Evolutionary conservation across 2,797 vertebrate species (phyloP), one percentile per base, ranked within the genome.

Genomic region (Poecilia picta): DNA sequence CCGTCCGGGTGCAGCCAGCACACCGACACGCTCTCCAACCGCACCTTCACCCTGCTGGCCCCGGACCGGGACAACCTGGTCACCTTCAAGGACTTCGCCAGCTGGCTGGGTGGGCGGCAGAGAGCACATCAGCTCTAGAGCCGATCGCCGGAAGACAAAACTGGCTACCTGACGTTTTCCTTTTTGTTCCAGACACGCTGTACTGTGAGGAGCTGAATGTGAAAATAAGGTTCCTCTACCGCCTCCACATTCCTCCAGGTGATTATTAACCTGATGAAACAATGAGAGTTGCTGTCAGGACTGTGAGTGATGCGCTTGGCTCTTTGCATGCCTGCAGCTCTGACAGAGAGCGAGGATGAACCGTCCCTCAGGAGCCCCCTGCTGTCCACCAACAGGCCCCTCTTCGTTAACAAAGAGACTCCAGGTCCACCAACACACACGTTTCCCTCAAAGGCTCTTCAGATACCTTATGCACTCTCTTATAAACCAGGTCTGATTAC

Each of bases 141-240:
- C 10, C 12, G 7, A 18, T 53, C 4, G 10, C 1, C n/a, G 25
- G 18, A 28, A 41, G 68, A 43, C 0, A 5, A 13, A 73, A 15
- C 25, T 11, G 10, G 25, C 2, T 43, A 28, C 23, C 5, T 25
- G 55, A 18, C 45, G 1, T 25, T 59, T 53, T 15, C 23, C 16
- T 39, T 41, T 41, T 33, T 3, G 0, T 0, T 45, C 55, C 68
- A 99, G 98, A 99, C 87, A 92, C 95, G 36, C 95, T 99, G 92
- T 99, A 98, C 91, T 96, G 97, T 64, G 98, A 96, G 84, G 98
- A 99, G 87, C 96, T 99, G 95, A 99, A 97, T 79, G 97, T 98
- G 93, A 99, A 98, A 86, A 97, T 99, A 47, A 90, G 97, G 80
- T 91, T 99, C 74, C 89, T 99, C 0, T 99, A 98, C 85, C 96